Percentiles rank a stretch among this genome's conserved stretches.
Conservation (phyloP, 2,888 invertebrate species). For the Hydraecia micacea region DNA sequence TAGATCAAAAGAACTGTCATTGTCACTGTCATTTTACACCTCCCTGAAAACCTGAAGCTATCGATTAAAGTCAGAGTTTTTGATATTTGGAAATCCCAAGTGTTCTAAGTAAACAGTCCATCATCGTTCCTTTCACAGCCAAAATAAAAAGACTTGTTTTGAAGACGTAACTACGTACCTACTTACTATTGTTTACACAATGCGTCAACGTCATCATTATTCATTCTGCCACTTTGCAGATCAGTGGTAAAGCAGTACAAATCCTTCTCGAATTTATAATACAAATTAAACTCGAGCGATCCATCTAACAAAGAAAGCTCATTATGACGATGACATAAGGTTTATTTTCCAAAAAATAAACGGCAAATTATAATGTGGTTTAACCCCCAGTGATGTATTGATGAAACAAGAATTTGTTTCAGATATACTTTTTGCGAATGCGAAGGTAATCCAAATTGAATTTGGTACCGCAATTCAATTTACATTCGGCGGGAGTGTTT, state of each 20-base stretch:
- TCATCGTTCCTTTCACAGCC: background rate
- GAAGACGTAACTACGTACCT: slow-evolving; percentile 17
- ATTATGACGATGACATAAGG: slow-evolving; percentile 20
- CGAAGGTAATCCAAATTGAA: slow-evolving; percentile 75
- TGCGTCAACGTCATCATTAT: slow-evolving; percentile 76
- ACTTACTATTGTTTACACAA: slow-evolving; percentile 59
- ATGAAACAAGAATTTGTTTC: slow-evolving; percentile 67
- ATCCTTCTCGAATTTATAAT: slow-evolving; percentile 55
- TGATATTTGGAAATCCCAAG: background rate
- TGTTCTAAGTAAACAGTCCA: slow-evolving; percentile 1
- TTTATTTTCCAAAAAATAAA: slow-evolving; percentile 14
- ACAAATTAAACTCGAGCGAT: slow-evolving; percentile 45
- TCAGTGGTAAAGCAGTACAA: slow-evolving; percentile 69
- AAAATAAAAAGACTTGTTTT: slow-evolving; percentile 12
- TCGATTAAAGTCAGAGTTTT: slow-evolving; percentile 9
- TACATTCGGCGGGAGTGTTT: slow-evolving; percentile 67
- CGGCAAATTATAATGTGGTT: slow-evolving; percentile 36
- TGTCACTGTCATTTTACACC: background rate
- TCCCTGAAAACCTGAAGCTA: background rate
- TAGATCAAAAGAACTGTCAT: too few species aligned
- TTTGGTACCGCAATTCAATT: slow-evolving; percentile 72
- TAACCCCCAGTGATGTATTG: slow-evolving; percentile 61
- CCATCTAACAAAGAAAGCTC: background rate
- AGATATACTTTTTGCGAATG: slow-evolving; percentile 65
- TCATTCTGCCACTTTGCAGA: slow-evolving; percentile 76